Conservation (phyloP, 2,797 vertebrate species). For the Halcyon leucocephala region DNA sequence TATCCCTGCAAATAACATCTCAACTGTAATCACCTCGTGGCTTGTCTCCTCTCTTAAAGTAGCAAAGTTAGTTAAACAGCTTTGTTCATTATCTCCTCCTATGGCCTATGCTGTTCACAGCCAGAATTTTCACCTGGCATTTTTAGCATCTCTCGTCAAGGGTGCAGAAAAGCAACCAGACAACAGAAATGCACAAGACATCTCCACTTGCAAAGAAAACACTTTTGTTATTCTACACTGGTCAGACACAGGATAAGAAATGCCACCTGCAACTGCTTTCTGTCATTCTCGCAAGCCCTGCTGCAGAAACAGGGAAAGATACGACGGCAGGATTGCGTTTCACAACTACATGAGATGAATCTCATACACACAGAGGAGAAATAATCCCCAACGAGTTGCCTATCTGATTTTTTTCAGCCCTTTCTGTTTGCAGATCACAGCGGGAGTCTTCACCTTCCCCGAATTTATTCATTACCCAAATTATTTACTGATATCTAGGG, state of each 20-base stretch:
- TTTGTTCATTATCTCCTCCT: neutral
- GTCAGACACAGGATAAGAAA: neutral
- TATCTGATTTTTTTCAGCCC: neutral
- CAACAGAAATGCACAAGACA: neutral
- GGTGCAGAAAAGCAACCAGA: neutral
- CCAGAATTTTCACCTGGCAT: neutral
- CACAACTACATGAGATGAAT: neutral
- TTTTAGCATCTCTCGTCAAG: neutral
- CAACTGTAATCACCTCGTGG: neutral
- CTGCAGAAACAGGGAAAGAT: constrained; percentile 2
- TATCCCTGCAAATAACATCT: neutral
- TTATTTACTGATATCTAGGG: neutral
- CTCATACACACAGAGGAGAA: neutral
- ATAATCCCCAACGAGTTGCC: neutral
- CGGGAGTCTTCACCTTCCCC: neutral
- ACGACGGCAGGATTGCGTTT: constrained; percentile 1
- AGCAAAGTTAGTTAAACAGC: constrained; percentile 33
- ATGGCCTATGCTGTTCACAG: neutral
- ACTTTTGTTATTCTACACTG: neutral
- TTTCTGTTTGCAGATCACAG: neutral
- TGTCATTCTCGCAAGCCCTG: neutral
- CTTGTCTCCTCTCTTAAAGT: neutral
- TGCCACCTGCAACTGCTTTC: neutral
- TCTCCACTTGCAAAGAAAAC: neutral
- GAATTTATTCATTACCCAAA: neutral